Base-by-base conservation (phyloP, 2,797 vertebrate species). In the Huso huso region DNA sequence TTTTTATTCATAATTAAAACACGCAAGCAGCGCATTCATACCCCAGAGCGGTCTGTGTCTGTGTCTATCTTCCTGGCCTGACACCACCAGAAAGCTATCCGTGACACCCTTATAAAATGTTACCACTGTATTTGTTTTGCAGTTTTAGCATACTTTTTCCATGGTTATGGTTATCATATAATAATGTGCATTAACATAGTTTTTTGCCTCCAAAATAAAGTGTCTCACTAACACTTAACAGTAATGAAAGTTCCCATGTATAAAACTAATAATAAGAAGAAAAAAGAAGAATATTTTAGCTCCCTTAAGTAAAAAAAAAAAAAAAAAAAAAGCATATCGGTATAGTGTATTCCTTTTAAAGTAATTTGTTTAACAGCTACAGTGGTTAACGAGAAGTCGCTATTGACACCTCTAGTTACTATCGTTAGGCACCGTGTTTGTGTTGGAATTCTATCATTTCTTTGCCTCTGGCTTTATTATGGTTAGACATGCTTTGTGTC, bases 361-460 rank as follows among this genome's bases (percentile, higher is more conserved):
- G 82, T 85, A 83, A 89, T 88, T 87, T 86, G 84, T 85, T 83
- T 72, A 87, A 84, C 82, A 84, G 86, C 78, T 84, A 87, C 84
- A 76, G 84, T 90, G 79, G 86, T 85, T 80, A 84, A 62, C 82
- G 79, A 74, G 67, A 80, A 86, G 82, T 70, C 75, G 66, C 23
- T 65, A 73, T 79, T 76, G 71, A 81, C 66, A 72, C 69, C 51
- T 69, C 73, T 74, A 66, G 59, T 61, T 64, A 12, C 53, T 55
- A 48, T 6, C 87, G 6, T 58, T 13, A 58, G 37, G 37, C 10
- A 58, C 55, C 15, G 11, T 11, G 87, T 88, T 89, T 83, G 80
- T 66, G 48, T 82, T 85, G 83, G 83, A 87, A 78, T 74, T 49
- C 74, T 65, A 59, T 70, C 71, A 81, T 87, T 78, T 80, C 73